phyloP scores from a whole-genome alignment of 2,113 vertebrate species.

The Erythrocebus patas region DNA sequence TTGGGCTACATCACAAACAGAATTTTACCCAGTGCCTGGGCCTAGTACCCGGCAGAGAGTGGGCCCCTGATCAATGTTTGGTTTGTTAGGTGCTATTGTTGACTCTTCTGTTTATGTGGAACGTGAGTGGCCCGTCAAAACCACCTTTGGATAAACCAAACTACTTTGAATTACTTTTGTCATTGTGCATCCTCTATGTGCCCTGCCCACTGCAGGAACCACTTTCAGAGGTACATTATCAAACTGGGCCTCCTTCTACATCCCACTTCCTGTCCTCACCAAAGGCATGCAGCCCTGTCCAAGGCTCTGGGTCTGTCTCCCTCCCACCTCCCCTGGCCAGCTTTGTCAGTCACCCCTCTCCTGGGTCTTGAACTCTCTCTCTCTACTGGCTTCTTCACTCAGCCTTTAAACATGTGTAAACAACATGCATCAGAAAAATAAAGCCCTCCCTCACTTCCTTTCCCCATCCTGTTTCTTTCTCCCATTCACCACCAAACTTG shows the following conservation, averaged over 20 bases:
- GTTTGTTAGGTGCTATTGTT: too few species aligned
- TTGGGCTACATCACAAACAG: not conserved
- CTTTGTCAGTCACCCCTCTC: not conserved
- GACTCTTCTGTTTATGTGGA: not conserved
- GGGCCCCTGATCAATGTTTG: rapidly evolving
- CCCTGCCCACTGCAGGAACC: too few species aligned
- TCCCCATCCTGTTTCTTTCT: not conserved
- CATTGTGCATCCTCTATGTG: not conserved
- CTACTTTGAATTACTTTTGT: not conserved
- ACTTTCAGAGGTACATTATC: not conserved
- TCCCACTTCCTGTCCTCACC: not conserved
- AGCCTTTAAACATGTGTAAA: not conserved
- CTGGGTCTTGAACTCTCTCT: not conserved
- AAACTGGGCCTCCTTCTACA: not conserved
- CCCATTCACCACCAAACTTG: not conserved
- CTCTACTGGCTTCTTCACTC: not conserved
- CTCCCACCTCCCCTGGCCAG: not conserved
- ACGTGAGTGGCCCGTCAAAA: not conserved
- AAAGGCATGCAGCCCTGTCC: not conserved
- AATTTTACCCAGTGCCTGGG: not conserved
- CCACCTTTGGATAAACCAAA: not conserved
- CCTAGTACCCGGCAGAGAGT: not conserved
- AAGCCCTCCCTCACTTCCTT: not conserved
- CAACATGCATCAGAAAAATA: not conserved
- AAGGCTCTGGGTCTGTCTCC: not conserved